Percentiles rank a stretch among this genome's conserved stretches.
Conservation (phyloP, 2,888 invertebrate species). For the Polydesmus complanatus region DNA sequence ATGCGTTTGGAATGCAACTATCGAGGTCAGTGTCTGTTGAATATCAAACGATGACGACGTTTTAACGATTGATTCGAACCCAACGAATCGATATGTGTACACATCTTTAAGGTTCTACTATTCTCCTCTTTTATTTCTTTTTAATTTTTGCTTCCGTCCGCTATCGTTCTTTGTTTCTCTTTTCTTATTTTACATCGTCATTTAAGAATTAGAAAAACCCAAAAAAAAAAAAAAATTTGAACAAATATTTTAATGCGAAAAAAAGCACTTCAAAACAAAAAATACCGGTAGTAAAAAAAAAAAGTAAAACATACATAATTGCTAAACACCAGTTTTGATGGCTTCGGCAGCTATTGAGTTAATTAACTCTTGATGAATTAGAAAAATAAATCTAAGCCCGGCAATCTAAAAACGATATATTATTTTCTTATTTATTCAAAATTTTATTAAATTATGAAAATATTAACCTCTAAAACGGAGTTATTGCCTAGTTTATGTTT, state of each 20-base stretch:
- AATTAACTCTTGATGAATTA: constrained; percentile 82
- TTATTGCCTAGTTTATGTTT: constrained; percentile 85
- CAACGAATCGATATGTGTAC: neutral
- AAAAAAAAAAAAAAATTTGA: too few species aligned
- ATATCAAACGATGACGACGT: constrained; percentile 17
- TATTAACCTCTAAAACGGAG: constrained; percentile 72
- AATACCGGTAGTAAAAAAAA: too few species aligned
- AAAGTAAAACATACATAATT: too few species aligned
- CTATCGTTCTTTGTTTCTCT: neutral
- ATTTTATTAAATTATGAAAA: constrained; percentile 5
- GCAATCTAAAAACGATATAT: constrained; percentile 50
- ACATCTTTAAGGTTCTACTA: neutral
- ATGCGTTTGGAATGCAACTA: constrained; percentile 26
- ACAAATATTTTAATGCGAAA: too few species aligned
- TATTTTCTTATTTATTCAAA: constrained; percentile 5
- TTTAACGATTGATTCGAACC: constrained; percentile 11
- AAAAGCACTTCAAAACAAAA: too few species aligned
- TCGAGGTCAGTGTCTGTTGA: constrained; percentile 18
- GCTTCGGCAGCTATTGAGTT: constrained; percentile 78
- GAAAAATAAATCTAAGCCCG: constrained; percentile 79
- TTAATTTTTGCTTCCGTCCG: too few species aligned
- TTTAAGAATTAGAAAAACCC: too few species aligned
- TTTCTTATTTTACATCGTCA: neutral
- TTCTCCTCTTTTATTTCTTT: neutral
- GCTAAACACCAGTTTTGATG: constrained; percentile 44